phyloP scores from a whole-genome alignment of 2,888 invertebrate genomes.

The Stomorhina lunata region DNA sequence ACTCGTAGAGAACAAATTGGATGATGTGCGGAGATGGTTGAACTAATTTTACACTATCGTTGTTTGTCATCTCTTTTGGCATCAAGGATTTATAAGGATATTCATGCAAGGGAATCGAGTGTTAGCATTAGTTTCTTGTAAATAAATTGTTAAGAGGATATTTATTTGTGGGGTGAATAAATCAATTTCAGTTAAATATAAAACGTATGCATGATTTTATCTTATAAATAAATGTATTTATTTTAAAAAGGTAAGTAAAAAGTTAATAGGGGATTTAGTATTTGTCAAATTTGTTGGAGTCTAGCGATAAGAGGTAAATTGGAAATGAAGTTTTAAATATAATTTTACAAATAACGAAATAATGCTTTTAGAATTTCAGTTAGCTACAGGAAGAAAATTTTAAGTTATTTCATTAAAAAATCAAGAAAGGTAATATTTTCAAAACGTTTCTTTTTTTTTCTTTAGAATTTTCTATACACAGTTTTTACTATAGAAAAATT shows the following conservation, averaged over 20 bases:
- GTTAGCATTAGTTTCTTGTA: too few relatives aligned
- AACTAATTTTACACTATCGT: conserved; percentile 46
- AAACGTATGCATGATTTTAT: neutral
- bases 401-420: too few relatives aligned
- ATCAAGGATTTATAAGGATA: conserved; percentile 4
- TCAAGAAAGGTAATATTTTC: too few relatives aligned
- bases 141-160: neutral
- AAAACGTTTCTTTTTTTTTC: too few relatives aligned
- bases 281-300: neutral
- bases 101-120: too few relatives aligned
- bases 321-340: too few relatives aligned
- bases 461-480: too few relatives aligned
- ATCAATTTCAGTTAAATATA: neutral
- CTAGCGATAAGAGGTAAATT: neutral
- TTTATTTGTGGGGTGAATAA: neutral
- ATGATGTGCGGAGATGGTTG: conserved; percentile 46
- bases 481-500: too few relatives aligned
- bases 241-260: neutral
- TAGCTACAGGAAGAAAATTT: too few relatives aligned
- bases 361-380: too few relatives aligned
- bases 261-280: neutral
- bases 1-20: conserved; percentile 51
- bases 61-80: conserved; percentile 35
- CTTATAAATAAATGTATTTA: neutral
- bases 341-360: too few relatives aligned